Conservation (phyloP, 1,140 invertebrate genomes). For the Lanistes nyassanus region DNA sequence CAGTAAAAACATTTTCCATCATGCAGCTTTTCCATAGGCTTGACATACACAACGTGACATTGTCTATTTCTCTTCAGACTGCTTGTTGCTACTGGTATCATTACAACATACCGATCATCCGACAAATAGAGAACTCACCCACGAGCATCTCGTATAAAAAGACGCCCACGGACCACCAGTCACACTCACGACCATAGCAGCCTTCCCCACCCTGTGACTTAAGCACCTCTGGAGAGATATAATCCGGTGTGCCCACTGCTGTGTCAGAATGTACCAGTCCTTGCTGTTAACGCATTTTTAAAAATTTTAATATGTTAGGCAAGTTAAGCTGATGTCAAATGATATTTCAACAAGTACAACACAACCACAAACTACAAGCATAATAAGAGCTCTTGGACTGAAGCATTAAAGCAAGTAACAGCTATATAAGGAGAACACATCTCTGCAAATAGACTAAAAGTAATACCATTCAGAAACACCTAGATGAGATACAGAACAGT, state of each 20-base stretch:
- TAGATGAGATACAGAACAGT: too few species aligned
- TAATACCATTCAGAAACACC: too few species aligned
- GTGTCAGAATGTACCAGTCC: constrained; percentile 95
- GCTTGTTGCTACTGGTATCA: too few species aligned
- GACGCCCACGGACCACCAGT: constrained; percentile 99
- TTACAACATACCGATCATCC: too few species aligned
- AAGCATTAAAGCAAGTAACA: constrained; percentile 21
- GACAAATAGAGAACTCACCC: constrained; percentile 64
- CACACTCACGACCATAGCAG: constrained; percentile 88
- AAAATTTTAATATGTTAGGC: too few species aligned
- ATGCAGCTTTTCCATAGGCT: too few species aligned
- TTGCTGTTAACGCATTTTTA: constrained; percentile 71
- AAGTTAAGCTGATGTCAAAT: constrained; percentile 1
- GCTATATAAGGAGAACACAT: background rate
- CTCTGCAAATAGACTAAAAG: too few species aligned
- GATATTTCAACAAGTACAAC: background rate
- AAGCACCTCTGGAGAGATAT: constrained; percentile 98
- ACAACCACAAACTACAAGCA: too few species aligned
- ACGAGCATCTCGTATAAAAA: constrained; percentile 99
- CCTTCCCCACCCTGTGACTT: constrained; percentile 97
- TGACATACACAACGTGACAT: too few species aligned
- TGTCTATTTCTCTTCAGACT: too few species aligned
- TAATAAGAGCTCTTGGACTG: too few species aligned
- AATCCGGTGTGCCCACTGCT: constrained; percentile 98
- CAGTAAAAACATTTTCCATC: too few species aligned